phyloP scores from a whole-genome alignment of 2,888 invertebrate genomes.

The Ptychoptera contaminata region DNA sequence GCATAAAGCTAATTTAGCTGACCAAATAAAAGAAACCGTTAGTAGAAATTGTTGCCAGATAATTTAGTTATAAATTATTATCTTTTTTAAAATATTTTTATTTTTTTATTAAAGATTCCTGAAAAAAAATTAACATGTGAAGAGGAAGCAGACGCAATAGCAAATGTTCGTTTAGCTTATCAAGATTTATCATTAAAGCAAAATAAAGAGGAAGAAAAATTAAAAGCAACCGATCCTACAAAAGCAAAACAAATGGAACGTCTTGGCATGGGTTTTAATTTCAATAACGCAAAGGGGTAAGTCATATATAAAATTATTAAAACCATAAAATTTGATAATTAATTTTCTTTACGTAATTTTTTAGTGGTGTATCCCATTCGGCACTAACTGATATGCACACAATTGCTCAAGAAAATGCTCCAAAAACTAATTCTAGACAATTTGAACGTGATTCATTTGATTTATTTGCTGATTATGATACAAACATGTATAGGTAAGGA shows the following conservation, averaged over 20 bases:
- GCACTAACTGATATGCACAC: conserved; percentile 80
- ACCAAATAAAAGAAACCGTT: conserved; percentile 45
- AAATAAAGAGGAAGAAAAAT: conserved; percentile 53
- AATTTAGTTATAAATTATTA: background rate
- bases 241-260: conserved; percentile 83
- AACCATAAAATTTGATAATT: conserved; percentile 4
- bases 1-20: conserved; percentile 70
- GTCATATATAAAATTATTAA: conserved; percentile 4
- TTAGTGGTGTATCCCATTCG: conserved; percentile 63
- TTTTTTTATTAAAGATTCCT: conserved; percentile 7
- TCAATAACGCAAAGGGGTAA: conserved; percentile 14
- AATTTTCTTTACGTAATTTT: conserved; percentile 15
- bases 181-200: conserved; percentile 55
- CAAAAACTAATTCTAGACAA: conserved; percentile 27
- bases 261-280: conserved; percentile 74
- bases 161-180: conserved; percentile 58
- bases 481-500: conserved; percentile 4
- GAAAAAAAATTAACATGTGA: conserved; percentile 32
- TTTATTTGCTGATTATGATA: conserved; percentile 24
- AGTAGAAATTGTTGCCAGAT: conserved; percentile 14
- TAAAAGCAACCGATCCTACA: conserved; percentile 57
- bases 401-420: conserved; percentile 68
- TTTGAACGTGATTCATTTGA: conserved; percentile 26
- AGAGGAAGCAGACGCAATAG: conserved; percentile 53
- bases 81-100: too few species aligned